phyloP scores from a whole-genome alignment of 1,140 invertebrate genomes.

The Lepidurus packardi region DNA sequence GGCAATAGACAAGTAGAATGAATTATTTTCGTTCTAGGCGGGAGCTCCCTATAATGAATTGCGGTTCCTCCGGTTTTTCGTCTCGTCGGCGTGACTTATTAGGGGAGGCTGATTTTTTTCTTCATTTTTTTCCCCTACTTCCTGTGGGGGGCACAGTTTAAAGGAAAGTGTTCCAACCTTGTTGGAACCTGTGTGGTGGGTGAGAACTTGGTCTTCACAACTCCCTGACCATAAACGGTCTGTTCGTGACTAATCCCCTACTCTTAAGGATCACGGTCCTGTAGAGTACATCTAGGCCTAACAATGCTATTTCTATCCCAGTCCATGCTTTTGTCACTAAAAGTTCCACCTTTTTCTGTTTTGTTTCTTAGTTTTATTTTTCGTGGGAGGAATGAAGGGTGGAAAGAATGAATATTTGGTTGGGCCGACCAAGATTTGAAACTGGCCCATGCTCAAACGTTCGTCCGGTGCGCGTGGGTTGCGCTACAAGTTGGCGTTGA shows the following conservation, averaged over 20 bases:
- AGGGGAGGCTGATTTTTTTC: background rate
- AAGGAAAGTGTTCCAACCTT: slow-evolving; percentile 1
- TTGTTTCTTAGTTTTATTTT: background rate
- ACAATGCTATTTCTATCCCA: background rate
- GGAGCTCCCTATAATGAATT: no score
- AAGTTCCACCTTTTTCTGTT: no score
- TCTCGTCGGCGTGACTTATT: background rate
- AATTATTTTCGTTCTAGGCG: no score
- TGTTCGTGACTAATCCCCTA: background rate
- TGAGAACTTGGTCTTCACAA: background rate
- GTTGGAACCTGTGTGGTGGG: background rate
- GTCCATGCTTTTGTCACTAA: background rate
- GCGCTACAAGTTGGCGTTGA: background rate
- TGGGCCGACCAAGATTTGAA: no score
- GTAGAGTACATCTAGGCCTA: background rate
- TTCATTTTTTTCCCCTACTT: background rate
- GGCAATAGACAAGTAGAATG: no score
- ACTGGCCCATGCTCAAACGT: background rate
- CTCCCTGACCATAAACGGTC: background rate
- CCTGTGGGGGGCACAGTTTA: background rate
- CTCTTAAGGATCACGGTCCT: background rate
- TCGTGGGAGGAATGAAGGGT: background rate
- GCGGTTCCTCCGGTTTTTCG: no score
- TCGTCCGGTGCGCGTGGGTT: background rate
- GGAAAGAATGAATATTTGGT: no score